Base-by-base conservation (phyloP, 35 echinoderm and acorn worm species). In the Chiridota heheva region DNA sequence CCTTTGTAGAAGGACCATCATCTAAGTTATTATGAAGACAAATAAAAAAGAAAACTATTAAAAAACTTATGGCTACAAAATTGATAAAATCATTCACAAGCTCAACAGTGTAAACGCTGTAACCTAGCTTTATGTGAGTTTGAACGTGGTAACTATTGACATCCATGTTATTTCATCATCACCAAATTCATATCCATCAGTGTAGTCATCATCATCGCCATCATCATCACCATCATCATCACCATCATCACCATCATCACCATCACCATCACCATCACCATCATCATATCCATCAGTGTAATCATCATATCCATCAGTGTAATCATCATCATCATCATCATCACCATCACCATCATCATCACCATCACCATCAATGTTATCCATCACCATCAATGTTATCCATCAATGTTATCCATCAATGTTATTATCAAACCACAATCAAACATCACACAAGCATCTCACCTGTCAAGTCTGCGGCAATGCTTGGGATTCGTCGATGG, bases 401-500 rank as follows among this genome's bases (percentile, higher is more conserved):
- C 28, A 36, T 66, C 30, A 55, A 25, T 17, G 49, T 55, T 55
- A 1, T 17, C 49, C 24, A 17, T 55, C 49, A 17, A 25, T 17
- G 24, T 31, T 13, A 24, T 20, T 1, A 66, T 66, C 30, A 22
- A 15, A 15, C 16, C 31, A 2, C 1, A 66, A 22, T 32, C 30
- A 20, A 66, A 32, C 2, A 31, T 31, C 31, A 15, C 30, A 66
- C 62, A 13, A 66, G 18, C 18, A 20, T n/a, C 25, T 36, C 2
- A 79, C 75, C 51, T 67, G 60, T 75, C 63, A 28, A 55, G 20
- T 66, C 75, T 34, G 53, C 31, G 35, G 53, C 7, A 40, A 89
- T 89, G 49, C 81, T 84, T 58, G 91, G 91, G 63, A 95, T 79
- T 62, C 17, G 58, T n/a, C 62, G 33, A 27, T 89, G 73, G 40